Base-by-base conservation (phyloP, 2,113 vertebrate genomes). In the Cynoglossus semilaevis region DNA sequence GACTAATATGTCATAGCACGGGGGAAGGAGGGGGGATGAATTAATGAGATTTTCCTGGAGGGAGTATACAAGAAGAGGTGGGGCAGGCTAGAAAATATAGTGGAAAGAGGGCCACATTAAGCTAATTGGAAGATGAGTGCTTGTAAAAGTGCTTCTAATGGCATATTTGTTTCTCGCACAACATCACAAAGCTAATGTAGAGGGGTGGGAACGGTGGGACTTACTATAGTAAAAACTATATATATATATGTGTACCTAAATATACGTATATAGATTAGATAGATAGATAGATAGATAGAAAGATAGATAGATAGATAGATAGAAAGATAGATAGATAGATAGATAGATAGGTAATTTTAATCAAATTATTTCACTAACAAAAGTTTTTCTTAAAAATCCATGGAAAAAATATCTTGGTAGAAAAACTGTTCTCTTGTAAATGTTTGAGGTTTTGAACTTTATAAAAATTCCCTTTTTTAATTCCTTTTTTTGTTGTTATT, bases 101-200 rank as follows among this genome's bases (percentile, higher is more conserved):
- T 92, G 81, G 74, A 79, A 77, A 86, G 87, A 85, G 93, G 88
- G 93, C 93, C 92, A 94, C 94, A 98, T 98, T 97, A 97, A 95
- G 94, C 95, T 99, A 98, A 99, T 98, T 97, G 94, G 95, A 92
- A 93, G 94, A 95, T 94, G 95, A 95, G 95, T 93, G 94, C 93
- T 94, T 95, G 93, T 96, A 96, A 95, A 96, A 98, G 93, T 94
- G 94, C 93, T 96, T 94, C 93, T 97, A 97, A 98, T 96, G 94
- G 94, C 92, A 94, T 94, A 93, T 97, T 96, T 95, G 94, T 93
- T 94, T 92, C 92, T 94, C 92, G 93, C 91, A 82, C 91, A 93
- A 94, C 91, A 92, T 91, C 92, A 77, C 90, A 63, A 48, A 85
- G 91, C 93, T 96, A 96, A 96, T 85, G 85, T 82, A 78, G 88